Conservation (phyloP, 2,888 invertebrate genomes). For the Yponomeuta evonymella region DNA sequence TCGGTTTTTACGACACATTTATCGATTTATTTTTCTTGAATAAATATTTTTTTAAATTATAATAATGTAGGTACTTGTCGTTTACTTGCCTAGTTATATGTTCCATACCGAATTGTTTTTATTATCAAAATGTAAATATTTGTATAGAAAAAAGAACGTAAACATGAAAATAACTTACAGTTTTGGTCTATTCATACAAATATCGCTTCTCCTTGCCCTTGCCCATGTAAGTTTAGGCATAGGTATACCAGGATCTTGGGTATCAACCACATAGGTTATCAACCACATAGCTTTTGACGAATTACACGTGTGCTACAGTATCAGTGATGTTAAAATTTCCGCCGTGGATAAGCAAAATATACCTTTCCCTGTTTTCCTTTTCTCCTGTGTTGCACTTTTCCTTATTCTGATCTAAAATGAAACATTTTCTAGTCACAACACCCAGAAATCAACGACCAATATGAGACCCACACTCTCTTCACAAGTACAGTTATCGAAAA, state of each 20-base stretch:
- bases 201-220: not conserved
- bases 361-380: too few relatives aligned
- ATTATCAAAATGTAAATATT: not conserved
- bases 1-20: conserved; percentile 14
- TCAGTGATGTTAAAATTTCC: too few relatives aligned
- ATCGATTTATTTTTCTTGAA: conserved; percentile 14
- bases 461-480: not conserved
- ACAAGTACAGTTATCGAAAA: too few relatives aligned
- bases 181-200: not conserved
- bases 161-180: not conserved
- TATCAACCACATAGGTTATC: too few relatives aligned
- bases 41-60: conserved; percentile 19
- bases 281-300: too few relatives aligned
- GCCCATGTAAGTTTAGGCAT: not conserved
- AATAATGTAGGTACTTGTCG: not conserved
- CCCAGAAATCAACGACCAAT: conserved; percentile 1
- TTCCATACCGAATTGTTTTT: not conserved
- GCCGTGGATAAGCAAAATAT: too few relatives aligned
- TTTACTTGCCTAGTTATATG: not conserved
- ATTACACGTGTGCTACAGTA: too few relatives aligned
- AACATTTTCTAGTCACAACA: not conserved
- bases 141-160: not conserved
- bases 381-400: too few relatives aligned
- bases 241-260: too few relatives aligned
- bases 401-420: not conserved